Conservation (phyloP, 2,113 vertebrate species). For the Syngnathus floridae region DNA sequence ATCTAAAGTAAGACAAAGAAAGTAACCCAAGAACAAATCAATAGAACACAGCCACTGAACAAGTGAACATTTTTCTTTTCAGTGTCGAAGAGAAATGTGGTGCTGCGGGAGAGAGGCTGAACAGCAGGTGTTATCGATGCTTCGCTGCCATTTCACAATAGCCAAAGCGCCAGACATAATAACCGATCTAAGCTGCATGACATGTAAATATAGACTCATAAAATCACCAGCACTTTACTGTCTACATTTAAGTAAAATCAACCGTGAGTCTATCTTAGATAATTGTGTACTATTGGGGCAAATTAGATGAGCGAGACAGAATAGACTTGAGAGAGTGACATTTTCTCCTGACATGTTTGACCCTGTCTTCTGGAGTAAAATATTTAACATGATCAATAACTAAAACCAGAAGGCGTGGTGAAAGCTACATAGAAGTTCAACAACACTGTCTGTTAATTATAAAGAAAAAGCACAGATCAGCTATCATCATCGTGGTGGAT, state of each 20-base stretch:
- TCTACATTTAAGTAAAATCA: slow-evolving; percentile 11
- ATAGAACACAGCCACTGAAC: slow-evolving; percentile 19
- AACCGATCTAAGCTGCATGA: slow-evolving; percentile 12
- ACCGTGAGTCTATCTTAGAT: not conserved
- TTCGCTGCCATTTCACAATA: slow-evolving; percentile 2
- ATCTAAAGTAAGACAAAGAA: not conserved
- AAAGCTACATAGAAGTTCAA: slow-evolving; percentile 14
- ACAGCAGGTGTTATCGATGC: slow-evolving; percentile 6
- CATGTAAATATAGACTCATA: not conserved
- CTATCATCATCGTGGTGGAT: not conserved
- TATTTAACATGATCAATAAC: slow-evolving; percentile 21
- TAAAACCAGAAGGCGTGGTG: slow-evolving; percentile 19
- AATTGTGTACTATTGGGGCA: not conserved
- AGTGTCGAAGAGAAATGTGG: not conserved
- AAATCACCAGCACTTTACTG: slow-evolving; percentile 1
- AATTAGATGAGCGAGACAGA: slow-evolving; percentile 17
- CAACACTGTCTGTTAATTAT: slow-evolving; percentile 5
- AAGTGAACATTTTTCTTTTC: slow-evolving; percentile 16
- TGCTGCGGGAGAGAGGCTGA: not conserved
- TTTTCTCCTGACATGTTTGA: slow-evolving; percentile 25
- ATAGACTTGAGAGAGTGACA: slow-evolving; percentile 22
- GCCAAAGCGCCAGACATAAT: slow-evolving; percentile 31
- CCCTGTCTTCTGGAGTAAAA: slow-evolving; percentile 35
- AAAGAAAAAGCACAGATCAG: not conserved
- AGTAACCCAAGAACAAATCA: slow-evolving; percentile 28